These are phyloP conservation scores for Chionoecetes opilio DNA, from an alignment of 1,140 invertebrate genomes.

Conservation along the genomic window DNA sequence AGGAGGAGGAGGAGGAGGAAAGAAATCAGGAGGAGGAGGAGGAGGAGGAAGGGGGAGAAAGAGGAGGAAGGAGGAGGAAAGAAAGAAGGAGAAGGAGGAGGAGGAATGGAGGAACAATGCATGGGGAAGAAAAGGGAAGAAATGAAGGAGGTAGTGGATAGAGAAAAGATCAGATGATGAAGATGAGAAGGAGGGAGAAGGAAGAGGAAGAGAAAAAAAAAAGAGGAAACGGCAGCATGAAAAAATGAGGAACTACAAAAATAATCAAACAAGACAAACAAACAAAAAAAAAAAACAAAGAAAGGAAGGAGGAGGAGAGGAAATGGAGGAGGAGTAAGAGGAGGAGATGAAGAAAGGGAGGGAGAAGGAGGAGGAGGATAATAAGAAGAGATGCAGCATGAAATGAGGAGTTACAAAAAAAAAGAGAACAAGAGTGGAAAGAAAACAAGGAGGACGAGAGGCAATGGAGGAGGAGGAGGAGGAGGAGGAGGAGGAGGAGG, in stretches of 20 bases:
- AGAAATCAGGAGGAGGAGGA: conserved; percentile 4
- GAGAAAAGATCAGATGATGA: not conserved
- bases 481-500: not conserved
- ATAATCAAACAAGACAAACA: not conserved
- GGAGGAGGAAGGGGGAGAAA: conserved; percentile 52
- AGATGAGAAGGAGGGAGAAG: not conserved
- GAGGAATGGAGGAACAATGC: not conserved
- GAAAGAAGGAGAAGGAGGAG: not conserved
- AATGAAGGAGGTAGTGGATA: not conserved
- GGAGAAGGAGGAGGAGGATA: not conserved
- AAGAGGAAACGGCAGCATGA: not conserved
- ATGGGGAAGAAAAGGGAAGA: not conserved
- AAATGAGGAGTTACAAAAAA: not conserved
- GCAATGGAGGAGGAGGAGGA: not conserved
- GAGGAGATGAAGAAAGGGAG: not conserved
- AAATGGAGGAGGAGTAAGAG: not conserved
- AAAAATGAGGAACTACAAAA: not conserved
- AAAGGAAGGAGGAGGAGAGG: not conserved
- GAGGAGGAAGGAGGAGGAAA: not conserved
- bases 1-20: not conserved
- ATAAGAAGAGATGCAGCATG: not conserved
- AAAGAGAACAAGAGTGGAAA: not conserved
- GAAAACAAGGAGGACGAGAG: no score
- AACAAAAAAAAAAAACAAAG: not conserved
- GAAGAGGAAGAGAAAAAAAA: not conserved